Percentiles rank a stretch among this genome's conserved stretches.
Conservation (phyloP, 2,888 invertebrate species). For the Pollenia griseotomentosa region DNA sequence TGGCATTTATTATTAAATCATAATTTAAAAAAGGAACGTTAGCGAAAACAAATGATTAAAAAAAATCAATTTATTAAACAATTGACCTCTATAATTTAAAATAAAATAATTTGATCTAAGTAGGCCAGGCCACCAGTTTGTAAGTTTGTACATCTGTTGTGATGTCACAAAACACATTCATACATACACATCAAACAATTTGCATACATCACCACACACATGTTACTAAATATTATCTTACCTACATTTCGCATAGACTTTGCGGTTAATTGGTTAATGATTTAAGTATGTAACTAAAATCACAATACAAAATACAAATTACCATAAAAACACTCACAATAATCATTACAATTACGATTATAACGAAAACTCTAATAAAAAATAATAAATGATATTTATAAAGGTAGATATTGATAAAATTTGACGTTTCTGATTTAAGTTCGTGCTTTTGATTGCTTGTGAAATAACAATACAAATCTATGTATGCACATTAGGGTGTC, state of each 20-base stretch:
- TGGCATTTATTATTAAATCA: no score
- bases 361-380: conserved; percentile 26
- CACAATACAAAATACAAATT: conserved; percentile 21
- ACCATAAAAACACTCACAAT: conserved; percentile 31
- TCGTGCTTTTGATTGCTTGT: conserved; percentile 66
- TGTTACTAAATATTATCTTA: conserved; percentile 50
- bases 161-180: no score
- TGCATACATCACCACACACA: conserved; percentile 12
- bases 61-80: background rate
- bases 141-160: conserved; percentile 50
- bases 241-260: conserved; percentile 17
- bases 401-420: conserved; percentile 6
- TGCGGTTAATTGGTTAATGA: conserved; percentile 57
- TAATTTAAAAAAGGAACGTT: background rate
- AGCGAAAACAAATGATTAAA: background rate
- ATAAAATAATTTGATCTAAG: background rate
- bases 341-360: conserved; percentile 42
- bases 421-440: conserved; percentile 27
- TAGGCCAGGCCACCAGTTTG: conserved; percentile 24
- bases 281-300: conserved; percentile 11
- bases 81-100: conserved; percentile 3
- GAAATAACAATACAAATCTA: background rate
- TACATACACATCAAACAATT: background rate
- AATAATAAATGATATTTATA: background rate
- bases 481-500: no score